Percentiles rank a stretch among this genome's conserved stretches.
Conservation (phyloP, 2,113 vertebrate species). For the Macaca nemestrina region DNA sequence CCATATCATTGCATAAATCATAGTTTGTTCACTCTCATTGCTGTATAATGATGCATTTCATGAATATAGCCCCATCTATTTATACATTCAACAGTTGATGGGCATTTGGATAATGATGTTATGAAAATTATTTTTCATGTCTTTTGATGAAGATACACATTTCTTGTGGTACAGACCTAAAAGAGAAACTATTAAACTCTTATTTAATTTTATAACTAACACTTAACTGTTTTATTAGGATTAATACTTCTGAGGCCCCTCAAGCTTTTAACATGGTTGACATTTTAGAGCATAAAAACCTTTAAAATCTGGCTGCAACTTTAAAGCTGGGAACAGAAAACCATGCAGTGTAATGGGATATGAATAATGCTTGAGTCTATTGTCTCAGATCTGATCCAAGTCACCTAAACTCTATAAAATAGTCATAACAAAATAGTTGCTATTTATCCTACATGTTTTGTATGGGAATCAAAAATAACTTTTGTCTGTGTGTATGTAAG, state of each 20-base stretch:
- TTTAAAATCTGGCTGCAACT: background rate
- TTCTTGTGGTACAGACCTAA: background rate
- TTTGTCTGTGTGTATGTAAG: background rate
- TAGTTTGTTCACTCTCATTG: background rate
- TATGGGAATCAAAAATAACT: background rate
- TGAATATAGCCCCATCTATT: background rate
- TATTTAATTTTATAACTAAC: conserved; percentile 9
- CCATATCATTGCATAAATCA: background rate
- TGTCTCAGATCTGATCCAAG: background rate
- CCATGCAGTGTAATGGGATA: background rate
- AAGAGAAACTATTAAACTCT: background rate
- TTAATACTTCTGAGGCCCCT: background rate
- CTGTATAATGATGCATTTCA: background rate
- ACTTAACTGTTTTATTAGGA: background rate
- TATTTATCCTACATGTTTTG: background rate
- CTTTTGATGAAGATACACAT: background rate
- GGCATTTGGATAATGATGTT: background rate
- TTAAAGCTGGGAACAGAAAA: background rate
- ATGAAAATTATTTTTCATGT: background rate
- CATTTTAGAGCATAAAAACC: background rate
- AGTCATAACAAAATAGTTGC: background rate
- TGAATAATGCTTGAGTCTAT: background rate
- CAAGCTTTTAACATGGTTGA: background rate
- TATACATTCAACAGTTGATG: background rate
- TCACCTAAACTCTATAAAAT: background rate